These are phyloP conservation scores for Scaptomyza reducta DNA, from an alignment of 2,888 invertebrate genomes.

Conservation along the genomic window DNA sequence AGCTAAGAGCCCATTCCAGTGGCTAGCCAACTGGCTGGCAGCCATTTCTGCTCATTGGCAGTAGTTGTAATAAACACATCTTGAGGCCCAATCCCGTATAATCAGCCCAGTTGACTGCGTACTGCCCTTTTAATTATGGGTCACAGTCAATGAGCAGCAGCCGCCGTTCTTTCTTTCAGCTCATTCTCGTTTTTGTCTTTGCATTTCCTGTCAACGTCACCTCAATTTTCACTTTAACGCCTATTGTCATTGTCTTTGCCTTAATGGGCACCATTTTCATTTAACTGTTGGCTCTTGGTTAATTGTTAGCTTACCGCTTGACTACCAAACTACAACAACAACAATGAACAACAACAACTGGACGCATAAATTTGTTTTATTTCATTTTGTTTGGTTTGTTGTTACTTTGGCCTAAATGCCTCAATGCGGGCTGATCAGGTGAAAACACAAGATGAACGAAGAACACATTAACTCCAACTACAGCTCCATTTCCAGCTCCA, in stretches of 20 bases:
- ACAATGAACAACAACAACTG: slow-evolving; percentile 45
- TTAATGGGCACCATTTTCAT: slow-evolving; percentile 31
- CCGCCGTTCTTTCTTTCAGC: slow-evolving; percentile 10
- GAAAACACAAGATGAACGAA: slow-evolving; percentile 60
- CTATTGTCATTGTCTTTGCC: slow-evolving; percentile 50
- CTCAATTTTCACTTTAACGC: slow-evolving; percentile 77
- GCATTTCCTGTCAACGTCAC: slow-evolving; percentile 76
- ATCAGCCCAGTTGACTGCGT: slow-evolving; percentile 53
- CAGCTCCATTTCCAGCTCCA: neutral
- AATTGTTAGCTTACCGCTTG: slow-evolving; percentile 56
- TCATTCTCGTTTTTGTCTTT: slow-evolving; percentile 38
- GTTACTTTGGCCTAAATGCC: slow-evolving; percentile 66
- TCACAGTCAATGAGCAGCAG: slow-evolving; percentile 75
- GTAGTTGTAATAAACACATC: slow-evolving; percentile 38
- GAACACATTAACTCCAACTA: slow-evolving; percentile 6
- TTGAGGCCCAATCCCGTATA: slow-evolving; percentile 79
- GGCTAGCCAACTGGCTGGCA: slow-evolving; percentile 27
- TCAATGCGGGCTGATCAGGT: slow-evolving; percentile 82
- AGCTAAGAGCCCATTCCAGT: slow-evolving; percentile 17
- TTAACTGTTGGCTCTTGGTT: slow-evolving; percentile 40
- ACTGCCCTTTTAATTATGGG: slow-evolving; percentile 73
- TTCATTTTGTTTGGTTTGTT: slow-evolving; percentile 48
- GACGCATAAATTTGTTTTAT: slow-evolving; percentile 70
- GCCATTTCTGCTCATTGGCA: slow-evolving; percentile 44
- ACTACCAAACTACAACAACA: slow-evolving; percentile 38